These are phyloP conservation scores for Lophius americanus DNA, from an alignment of 2,797 vertebrate genomes.

Conservation along the genomic window DNA sequence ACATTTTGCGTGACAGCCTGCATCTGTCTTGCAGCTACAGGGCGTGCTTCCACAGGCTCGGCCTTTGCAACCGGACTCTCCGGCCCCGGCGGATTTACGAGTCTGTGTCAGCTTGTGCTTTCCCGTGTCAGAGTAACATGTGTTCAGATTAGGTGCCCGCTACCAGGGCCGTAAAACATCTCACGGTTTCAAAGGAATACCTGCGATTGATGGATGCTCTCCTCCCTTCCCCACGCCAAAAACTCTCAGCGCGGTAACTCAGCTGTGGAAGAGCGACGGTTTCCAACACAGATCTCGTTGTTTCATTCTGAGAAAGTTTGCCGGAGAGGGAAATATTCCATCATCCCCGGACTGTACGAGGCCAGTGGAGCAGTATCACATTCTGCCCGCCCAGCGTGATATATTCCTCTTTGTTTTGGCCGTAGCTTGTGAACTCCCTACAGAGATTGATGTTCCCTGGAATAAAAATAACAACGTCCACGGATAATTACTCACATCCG, in stretches of 20 bases:
- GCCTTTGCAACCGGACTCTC: constrained; percentile 62
- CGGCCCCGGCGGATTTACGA: constrained; percentile 65
- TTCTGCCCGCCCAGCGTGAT: constrained; percentile 46
- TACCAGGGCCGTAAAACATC: constrained; percentile 70
- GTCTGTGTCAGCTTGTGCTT: constrained; percentile 60
- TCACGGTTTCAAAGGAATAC: constrained; percentile 68
- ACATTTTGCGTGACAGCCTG: constrained; percentile 64
- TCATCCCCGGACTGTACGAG: constrained; percentile 67
- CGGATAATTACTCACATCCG: constrained; percentile 39
- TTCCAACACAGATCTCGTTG: constrained; percentile 37
- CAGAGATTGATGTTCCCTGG: constrained; percentile 51
- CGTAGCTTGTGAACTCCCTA: constrained; percentile 25
- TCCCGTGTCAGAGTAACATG: constrained; percentile 62
- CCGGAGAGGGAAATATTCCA: constrained; percentile 45
- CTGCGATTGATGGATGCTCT: constrained; percentile 39
- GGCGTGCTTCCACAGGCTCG: constrained; percentile 59
- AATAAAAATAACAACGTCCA: constrained; percentile 32
- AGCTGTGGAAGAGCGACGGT: constrained; percentile 4
- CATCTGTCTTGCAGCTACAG: constrained; percentile 63
- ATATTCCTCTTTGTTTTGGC: constrained; percentile 51
- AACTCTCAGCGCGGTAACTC: not conserved
- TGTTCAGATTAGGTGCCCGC: constrained; percentile 70
- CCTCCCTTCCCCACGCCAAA: constrained; percentile 1
- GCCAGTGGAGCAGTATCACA: constrained; percentile 66
- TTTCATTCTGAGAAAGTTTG: constrained; percentile 56